A percentile compares a stretch with the other conserved stretches of the same genome.
Conservation (phyloP, 2,797 vertebrate genomes). For the Enteromius mattozi region DNA sequence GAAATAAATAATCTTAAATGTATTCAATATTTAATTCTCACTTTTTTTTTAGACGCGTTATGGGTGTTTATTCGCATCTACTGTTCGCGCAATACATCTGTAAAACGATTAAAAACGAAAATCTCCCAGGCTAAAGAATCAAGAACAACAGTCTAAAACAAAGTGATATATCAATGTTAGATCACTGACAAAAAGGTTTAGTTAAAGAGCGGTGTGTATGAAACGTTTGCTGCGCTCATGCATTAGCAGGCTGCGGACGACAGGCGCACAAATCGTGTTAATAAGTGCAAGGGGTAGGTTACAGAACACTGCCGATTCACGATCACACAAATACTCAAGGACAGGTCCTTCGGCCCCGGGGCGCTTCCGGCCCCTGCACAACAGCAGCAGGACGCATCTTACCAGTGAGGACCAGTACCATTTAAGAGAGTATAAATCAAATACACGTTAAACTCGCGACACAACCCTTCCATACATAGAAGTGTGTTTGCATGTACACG, state of each 20-base stretch:
- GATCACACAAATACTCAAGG: conserved; percentile 81
- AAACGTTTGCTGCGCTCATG: conserved; percentile 62
- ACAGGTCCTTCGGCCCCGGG: conserved; percentile 80
- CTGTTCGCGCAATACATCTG: not conserved
- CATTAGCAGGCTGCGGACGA: conserved; percentile 78
- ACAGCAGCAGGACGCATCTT: conserved; percentile 65
- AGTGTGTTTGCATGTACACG: not conserved
- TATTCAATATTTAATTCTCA: not conserved
- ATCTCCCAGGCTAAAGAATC: not conserved
- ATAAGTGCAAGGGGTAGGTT: conserved; percentile 79
- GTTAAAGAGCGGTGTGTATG: conserved; percentile 16
- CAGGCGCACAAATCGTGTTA: conserved; percentile 87
- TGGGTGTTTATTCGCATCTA: not conserved
- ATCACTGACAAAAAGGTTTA: not conserved
- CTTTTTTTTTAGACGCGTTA: not conserved
- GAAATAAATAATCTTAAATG: not conserved
- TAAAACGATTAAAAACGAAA: conserved; percentile 5
- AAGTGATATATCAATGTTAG: not conserved
- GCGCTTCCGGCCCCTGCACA: conserved; percentile 75
- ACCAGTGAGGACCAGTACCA: conserved; percentile 61
- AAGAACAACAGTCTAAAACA: not conserved
- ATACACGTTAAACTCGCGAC: not conserved
- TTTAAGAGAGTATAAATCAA: conserved; percentile 40
- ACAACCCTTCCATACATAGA: conserved; percentile 10
- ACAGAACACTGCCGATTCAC: conserved; percentile 70